Evolutionary conservation across 1,140 invertebrate genomes (phyloP).

Genomic region (Vanessa tameamea): DNA sequence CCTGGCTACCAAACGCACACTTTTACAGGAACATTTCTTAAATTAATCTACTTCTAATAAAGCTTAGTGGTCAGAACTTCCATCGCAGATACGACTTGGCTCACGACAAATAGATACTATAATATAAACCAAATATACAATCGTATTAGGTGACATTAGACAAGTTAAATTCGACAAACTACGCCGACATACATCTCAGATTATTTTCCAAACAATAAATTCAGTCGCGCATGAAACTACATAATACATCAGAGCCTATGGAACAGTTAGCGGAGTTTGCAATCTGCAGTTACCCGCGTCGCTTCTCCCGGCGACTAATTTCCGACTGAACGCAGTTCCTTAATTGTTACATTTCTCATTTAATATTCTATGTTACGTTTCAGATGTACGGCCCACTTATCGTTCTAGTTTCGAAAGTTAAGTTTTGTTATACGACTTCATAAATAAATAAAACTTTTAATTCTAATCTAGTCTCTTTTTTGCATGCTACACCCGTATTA

Average conservation of each 20-base stretch:
- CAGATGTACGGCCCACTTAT: slow-evolving; percentile 13
- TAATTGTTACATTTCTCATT: slow-evolving; percentile 54
- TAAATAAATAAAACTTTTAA: neutral
- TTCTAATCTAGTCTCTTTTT: neutral
- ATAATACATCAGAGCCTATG: slow-evolving; percentile 29
- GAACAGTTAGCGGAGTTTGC: slow-evolving; percentile 38
- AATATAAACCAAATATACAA: neutral
- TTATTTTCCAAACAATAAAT: slow-evolving; percentile 40
- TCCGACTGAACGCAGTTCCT: slow-evolving; percentile 60
- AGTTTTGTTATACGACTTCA: neutral
- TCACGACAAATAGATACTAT: neutral
- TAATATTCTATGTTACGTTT: slow-evolving; percentile 50
- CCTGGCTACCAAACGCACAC: too few relatives aligned
- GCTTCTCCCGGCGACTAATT: slow-evolving; percentile 67
- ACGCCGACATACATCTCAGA: slow-evolving; percentile 17
- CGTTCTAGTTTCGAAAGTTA: neutral
- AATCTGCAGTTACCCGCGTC: slow-evolving; percentile 45
- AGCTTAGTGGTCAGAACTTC: too few relatives aligned
- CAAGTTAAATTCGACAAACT: slow-evolving; percentile 26
- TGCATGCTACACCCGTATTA: neutral
- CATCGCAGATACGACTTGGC: too few relatives aligned
- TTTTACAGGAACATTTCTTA: too few relatives aligned
- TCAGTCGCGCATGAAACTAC: slow-evolving; percentile 26
- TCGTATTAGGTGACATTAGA: slow-evolving; percentile 12
- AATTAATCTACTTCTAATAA: too few relatives aligned